Conservation (phyloP, 2,888 invertebrate species). For the Dicranocentrus wangi region DNA sequence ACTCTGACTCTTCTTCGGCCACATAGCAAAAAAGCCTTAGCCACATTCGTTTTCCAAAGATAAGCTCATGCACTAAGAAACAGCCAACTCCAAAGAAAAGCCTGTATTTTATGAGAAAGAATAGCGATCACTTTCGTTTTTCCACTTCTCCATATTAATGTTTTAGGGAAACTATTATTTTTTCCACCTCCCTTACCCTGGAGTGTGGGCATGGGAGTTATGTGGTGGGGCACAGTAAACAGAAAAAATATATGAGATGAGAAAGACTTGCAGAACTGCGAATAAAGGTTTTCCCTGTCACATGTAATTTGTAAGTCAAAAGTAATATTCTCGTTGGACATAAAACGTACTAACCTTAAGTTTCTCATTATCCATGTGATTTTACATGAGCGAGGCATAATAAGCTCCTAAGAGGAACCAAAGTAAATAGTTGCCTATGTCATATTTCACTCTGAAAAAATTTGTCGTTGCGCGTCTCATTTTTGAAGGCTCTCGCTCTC, state of each 20-base stretch:
- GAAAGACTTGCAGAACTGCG: not conserved
- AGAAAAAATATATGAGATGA: not conserved
- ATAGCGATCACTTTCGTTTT: conserved; percentile 29
- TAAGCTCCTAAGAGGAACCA: not conserved
- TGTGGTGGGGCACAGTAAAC: not conserved
- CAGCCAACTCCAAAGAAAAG: no score
- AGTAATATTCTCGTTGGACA: conserved; percentile 50
- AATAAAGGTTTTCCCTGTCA: conserved; percentile 33
- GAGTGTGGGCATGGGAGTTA: not conserved
- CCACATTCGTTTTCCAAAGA: no score
- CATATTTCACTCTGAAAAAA: conserved; percentile 42
- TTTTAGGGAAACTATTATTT: conserved; percentile 31
- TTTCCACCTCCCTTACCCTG: not conserved
- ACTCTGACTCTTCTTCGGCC: no score
- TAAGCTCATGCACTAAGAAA: no score
- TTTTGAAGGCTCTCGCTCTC: not conserved
- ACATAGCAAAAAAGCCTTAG: no score
- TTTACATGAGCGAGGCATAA: conserved; percentile 31
- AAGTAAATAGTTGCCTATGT: conserved; percentile 32
- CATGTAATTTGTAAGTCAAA: conserved; percentile 53
- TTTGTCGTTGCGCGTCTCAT: not conserved
- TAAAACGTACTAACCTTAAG: conserved; percentile 58
- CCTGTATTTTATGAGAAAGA: not conserved
- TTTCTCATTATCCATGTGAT: conserved; percentile 53
- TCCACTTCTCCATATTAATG: conserved; percentile 17